Conservation (phyloP, 2,888 invertebrate species). For the Agelastica alni region DNA sequence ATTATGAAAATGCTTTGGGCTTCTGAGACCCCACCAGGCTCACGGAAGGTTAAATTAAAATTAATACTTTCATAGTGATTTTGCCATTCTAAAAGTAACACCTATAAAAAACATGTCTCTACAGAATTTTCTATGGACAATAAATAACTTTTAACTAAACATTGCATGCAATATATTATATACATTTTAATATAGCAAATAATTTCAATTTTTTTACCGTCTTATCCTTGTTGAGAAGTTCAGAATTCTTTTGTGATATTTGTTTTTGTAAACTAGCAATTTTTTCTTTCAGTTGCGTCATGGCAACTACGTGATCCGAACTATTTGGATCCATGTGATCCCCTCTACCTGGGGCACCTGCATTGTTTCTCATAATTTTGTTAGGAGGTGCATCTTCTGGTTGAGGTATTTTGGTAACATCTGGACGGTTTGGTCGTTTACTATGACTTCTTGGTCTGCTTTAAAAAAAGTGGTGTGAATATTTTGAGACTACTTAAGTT, state of each 20-base stretch:
- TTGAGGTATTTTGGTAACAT: constrained; percentile 64
- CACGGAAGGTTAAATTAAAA: too few relatives aligned
- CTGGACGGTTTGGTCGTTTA: constrained; percentile 71
- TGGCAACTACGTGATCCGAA: constrained; percentile 91
- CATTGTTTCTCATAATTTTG: constrained; percentile 58
- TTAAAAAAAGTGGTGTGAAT: too few relatives aligned
- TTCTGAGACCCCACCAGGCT: too few relatives aligned
- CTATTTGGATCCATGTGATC: constrained; percentile 82
- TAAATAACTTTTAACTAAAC: constrained; percentile 38
- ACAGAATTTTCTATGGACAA: too few relatives aligned
- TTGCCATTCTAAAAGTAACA: too few relatives aligned
- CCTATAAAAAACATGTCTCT: too few relatives aligned
- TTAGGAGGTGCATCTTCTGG: constrained; percentile 57
- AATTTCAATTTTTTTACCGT: too few relatives aligned
- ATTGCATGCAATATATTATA: too few relatives aligned
- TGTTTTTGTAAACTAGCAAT: constrained; percentile 91
- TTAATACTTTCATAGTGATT: too few relatives aligned
- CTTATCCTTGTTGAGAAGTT: constrained; percentile 87
- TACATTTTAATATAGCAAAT: too few relatives aligned
- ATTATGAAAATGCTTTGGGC: too few relatives aligned
- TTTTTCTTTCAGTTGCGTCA: constrained; percentile 92
- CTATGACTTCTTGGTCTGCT: constrained; percentile 68
- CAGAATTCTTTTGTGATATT: constrained; percentile 80
- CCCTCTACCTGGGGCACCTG: constrained; percentile 52
- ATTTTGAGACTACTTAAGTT: too few relatives aligned